Evolutionary conservation across 2,888 invertebrate genomes (phyloP).

Genomic region (Heliconius aoede): DNA sequence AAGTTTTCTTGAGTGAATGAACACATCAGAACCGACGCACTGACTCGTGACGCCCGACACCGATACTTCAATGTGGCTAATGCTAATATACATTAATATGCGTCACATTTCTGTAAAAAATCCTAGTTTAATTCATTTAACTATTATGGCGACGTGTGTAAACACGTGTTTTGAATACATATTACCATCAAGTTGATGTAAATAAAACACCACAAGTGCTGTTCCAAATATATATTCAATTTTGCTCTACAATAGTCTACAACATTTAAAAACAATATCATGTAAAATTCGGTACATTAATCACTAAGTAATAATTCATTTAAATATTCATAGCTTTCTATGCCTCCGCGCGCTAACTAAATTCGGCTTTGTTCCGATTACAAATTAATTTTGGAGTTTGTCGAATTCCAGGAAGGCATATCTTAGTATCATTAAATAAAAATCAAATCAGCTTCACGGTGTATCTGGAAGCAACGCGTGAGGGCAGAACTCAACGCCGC

Average conservation of each 20-base stretch:
- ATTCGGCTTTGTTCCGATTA: conserved; percentile 6
- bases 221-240: too few relatives aligned
- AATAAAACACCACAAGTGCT: too few relatives aligned
- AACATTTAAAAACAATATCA: neutral
- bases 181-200: too few relatives aligned
- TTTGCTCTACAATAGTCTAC: too few relatives aligned
- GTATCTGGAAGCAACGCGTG: too few relatives aligned
- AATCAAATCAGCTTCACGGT: too few relatives aligned
- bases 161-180: too few relatives aligned
- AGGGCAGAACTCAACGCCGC: too few relatives aligned
- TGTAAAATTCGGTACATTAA: neutral
- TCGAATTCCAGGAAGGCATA: neutral
- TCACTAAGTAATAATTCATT: conserved; percentile 1
- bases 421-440: neutral
- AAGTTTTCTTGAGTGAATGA: conserved; percentile 9
- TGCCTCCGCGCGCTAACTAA: neutral
- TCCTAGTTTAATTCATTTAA: too few relatives aligned
- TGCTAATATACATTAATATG: neutral
- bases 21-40: neutral
- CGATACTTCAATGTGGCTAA: too few relatives aligned
- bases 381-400: neutral
- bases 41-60: neutral
- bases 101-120: neutral
- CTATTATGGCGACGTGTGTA: neutral
- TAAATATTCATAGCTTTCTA: neutral